Percentiles rank a stretch among this genome's conserved stretches.
phyloP scores from a whole-genome alignment of 2,797 vertebrate genomes.

The Ibycter americanus region DNA sequence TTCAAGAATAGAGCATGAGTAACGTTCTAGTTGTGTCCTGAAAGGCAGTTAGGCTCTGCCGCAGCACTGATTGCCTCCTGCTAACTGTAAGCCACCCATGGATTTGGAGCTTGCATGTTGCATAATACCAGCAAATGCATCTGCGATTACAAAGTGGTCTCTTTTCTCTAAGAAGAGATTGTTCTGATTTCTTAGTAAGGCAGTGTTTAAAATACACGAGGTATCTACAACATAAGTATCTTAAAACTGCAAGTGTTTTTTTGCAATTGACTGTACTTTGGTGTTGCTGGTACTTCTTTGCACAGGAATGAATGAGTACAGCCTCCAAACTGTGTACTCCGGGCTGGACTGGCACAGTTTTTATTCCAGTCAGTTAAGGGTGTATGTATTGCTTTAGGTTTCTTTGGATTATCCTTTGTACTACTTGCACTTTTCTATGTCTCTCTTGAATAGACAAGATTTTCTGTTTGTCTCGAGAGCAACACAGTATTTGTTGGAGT shows the following conservation, averaged over 20 bases:
- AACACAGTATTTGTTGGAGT: background rate
- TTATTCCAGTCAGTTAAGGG: background rate
- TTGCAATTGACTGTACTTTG: background rate
- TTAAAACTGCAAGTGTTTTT: background rate
- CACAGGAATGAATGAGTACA: background rate
- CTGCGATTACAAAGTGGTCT: constrained; percentile 39
- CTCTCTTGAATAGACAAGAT: background rate
- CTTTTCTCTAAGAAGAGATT: constrained; percentile 22
- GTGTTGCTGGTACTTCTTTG: background rate
- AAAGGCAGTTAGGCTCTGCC: background rate
- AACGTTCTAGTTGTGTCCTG: background rate
- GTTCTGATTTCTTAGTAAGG: constrained; percentile 7
- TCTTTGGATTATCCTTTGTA: background rate
- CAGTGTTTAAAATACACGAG: background rate
- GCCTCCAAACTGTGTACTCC: background rate
- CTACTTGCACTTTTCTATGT: background rate
- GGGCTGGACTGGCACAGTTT: background rate
- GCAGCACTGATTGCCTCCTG: background rate
- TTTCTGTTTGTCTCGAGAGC: background rate
- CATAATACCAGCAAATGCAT: constrained; percentile 21
- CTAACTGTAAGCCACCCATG: background rate
- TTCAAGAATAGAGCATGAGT: background rate
- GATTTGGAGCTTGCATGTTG: constrained; percentile 27
- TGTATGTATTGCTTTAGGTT: background rate
- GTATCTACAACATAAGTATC: background rate